These are phyloP conservation scores for Phylloscopus trochilus DNA, from an alignment of 2,113 vertebrate species.

Conservation along the genomic window DNA sequence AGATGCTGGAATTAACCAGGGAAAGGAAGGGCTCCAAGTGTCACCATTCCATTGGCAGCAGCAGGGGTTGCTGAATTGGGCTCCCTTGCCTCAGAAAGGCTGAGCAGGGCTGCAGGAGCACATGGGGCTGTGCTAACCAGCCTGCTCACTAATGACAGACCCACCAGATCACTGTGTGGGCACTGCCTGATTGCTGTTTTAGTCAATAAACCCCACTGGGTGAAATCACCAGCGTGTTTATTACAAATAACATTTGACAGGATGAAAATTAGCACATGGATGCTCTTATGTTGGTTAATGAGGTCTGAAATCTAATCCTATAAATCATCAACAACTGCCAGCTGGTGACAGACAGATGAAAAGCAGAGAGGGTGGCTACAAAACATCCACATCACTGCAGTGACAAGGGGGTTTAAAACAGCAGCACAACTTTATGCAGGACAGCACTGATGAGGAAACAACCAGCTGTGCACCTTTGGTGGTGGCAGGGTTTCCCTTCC, in stretches of 20 bases:
- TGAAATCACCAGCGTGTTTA: neutral
- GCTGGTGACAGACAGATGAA: neutral
- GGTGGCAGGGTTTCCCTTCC: neutral
- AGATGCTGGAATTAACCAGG: neutral
- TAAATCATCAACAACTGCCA: conserved; percentile 38
- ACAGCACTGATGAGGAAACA: neutral
- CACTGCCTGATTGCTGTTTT: neutral
- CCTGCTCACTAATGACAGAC: neutral
- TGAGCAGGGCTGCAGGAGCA: neutral
- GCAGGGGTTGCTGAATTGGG: neutral
- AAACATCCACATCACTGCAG: neutral
- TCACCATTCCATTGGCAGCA: neutral
- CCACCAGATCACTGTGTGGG: neutral
- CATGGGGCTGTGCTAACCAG: neutral
- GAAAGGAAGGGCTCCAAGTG: neutral
- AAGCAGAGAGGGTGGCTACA: neutral
- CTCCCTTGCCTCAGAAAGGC: neutral
- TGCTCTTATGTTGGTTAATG: conserved; percentile 33
- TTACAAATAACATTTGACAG: conserved; percentile 43
- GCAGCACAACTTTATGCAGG: neutral
- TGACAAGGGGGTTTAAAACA: neutral
- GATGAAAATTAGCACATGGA: conserved; percentile 27
- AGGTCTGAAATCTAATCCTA: conserved; percentile 40
- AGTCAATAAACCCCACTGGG: neutral
- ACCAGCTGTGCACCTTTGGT: neutral